These are phyloP conservation scores for Picathartes gymnocephalus DNA, from an alignment of 2,113 vertebrate species.

Conservation along the genomic window DNA sequence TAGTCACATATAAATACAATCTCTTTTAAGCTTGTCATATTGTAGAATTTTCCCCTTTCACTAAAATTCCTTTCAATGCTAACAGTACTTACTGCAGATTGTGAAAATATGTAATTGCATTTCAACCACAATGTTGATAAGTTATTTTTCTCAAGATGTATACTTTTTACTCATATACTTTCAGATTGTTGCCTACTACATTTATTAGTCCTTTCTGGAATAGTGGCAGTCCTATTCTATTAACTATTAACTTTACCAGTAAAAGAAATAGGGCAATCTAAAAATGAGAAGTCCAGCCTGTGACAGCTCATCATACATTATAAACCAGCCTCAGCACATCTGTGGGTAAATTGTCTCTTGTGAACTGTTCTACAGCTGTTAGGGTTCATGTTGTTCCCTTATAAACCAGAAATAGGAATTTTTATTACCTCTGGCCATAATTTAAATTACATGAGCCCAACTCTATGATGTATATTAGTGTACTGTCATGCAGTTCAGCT, in stretches of 20 bases:
- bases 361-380: slow-evolving; percentile 51
- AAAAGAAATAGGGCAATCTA: neutral
- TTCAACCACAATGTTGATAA: neutral
- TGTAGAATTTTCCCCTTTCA: neutral
- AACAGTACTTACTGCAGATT: neutral
- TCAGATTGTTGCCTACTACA: neutral
- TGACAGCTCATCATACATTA: slow-evolving; percentile 27
- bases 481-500: neutral
- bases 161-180: neutral
- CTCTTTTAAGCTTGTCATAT: neutral
- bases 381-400: slow-evolving; percentile 30
- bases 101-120: neutral
- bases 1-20: neutral
- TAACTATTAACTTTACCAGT: neutral
- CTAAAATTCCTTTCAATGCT: neutral
- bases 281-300: neutral
- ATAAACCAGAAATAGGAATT: slow-evolving; percentile 47
- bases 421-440: slow-evolving; percentile 49
- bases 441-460: slow-evolving; percentile 41
- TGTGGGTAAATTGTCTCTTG: slow-evolving; percentile 36
- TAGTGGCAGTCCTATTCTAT: neutral
- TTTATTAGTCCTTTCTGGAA: neutral
- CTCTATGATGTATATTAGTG: neutral
- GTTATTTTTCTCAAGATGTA: neutral
- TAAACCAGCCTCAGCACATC: slow-evolving; percentile 12